Evolutionary conservation across 2,888 invertebrate genomes (phyloP).

Genomic region (Macrosiphum euphorbiae): DNA sequence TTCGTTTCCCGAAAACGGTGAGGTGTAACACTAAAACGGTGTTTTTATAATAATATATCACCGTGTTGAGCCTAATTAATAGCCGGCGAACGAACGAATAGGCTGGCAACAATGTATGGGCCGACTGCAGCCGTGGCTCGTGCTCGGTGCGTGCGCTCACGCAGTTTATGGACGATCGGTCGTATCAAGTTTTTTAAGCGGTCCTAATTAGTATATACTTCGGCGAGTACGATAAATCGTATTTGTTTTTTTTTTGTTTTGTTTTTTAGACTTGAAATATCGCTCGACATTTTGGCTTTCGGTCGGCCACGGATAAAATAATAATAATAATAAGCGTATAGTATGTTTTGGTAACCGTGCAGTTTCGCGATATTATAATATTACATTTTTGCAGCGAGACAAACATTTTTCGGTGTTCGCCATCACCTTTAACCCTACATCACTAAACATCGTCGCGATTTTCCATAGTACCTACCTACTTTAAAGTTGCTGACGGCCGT

Average conservation of each 20-base stretch:
- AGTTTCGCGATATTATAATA: background rate
- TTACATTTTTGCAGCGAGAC: background rate
- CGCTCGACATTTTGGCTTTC: background rate
- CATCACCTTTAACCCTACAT: background rate
- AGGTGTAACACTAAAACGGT: background rate
- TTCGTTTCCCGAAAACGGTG: no score
- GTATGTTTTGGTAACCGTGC: background rate
- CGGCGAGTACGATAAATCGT: background rate
- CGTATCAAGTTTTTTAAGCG: background rate
- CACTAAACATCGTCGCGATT: no score
- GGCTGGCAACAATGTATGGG: background rate
- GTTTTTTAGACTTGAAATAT: background rate
- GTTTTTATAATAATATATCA: background rate
- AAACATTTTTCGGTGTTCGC: background rate
- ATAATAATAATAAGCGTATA: background rate
- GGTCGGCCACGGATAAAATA: background rate
- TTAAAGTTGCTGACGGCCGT: background rate
- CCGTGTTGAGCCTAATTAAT: background rate
- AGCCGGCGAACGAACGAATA: background rate
- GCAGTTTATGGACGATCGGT: background rate
- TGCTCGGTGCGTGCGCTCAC: background rate
- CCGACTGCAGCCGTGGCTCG: no score
- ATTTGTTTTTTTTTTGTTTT: background rate
- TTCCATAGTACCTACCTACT: background rate
- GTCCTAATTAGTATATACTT: background rate